A percentile compares a stretch with the other conserved stretches of the same genome.
phyloP scores from a whole-genome alignment of 2,888 invertebrate genomes.

The Junonia oenone region DNA sequence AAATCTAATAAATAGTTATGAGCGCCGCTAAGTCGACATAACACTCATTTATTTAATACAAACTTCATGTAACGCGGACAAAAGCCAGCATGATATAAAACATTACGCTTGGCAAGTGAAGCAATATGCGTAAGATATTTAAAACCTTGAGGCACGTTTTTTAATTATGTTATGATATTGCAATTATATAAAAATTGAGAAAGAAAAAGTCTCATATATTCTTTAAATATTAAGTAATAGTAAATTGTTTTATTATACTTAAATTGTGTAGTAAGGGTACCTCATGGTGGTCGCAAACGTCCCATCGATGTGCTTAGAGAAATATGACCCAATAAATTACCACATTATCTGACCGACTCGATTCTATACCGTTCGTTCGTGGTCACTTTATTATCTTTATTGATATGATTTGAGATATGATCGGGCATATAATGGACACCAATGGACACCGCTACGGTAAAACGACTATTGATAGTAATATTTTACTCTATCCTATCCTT shows the following conservation, averaged over 20 bases:
- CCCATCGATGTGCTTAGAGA: slow-evolving; percentile 29
- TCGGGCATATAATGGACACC: background rate
- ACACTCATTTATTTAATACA: too few species aligned
- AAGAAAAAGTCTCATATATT: too few species aligned
- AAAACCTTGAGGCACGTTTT: too few species aligned
- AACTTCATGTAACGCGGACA: too few species aligned
- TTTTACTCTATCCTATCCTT: background rate
- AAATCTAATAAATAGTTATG: too few species aligned
- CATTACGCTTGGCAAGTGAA: too few species aligned
- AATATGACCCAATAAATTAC: slow-evolving; percentile 35
- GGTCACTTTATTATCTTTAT: slow-evolving; percentile 30
- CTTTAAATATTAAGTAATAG: too few species aligned
- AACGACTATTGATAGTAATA: background rate
- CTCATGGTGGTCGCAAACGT: slow-evolving; percentile 28
- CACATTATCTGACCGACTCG: slow-evolving; percentile 31
- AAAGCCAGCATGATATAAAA: too few species aligned
- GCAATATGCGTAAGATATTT: too few species aligned
- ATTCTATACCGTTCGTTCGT: slow-evolving; percentile 24
- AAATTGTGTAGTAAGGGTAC: slow-evolving; percentile 5
- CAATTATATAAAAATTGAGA: too few species aligned
- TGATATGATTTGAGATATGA: slow-evolving; percentile 21
- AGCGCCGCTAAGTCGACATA: too few species aligned
- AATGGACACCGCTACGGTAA: background rate
- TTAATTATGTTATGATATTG: too few species aligned
- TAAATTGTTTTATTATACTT: background rate